Conservation (phyloP, 1,140 invertebrate genomes). For the Drosophila sp. region DNA sequence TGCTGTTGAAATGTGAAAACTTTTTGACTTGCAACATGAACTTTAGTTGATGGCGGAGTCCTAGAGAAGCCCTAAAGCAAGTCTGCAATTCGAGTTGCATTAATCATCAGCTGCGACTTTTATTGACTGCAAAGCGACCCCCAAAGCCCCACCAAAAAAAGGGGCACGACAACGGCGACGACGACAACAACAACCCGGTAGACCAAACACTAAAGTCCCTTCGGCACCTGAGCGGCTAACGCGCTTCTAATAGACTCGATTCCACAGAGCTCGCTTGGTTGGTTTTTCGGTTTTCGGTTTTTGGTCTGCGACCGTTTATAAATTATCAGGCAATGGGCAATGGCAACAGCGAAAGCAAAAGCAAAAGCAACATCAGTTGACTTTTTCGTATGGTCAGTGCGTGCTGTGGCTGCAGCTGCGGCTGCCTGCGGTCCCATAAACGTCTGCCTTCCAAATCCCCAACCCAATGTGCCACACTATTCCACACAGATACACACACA, state of each 20-base stretch:
- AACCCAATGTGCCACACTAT: background rate
- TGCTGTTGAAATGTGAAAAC: background rate
- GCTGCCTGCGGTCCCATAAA: conserved; percentile 35
- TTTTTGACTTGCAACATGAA: conserved; percentile 39
- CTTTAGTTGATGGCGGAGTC: conserved; percentile 56
- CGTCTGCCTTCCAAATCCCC: background rate
- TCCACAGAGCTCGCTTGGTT: conserved; percentile 53
- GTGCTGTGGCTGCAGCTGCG: conserved; percentile 31
- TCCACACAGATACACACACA: background rate
- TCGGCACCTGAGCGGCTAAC: conserved; percentile 54
- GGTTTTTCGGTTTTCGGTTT: conserved; percentile 32
- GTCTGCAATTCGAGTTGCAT: conserved; percentile 70
- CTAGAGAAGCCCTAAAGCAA: conserved; percentile 21
- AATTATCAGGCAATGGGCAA: conserved; percentile 64
- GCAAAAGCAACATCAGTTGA: conserved; percentile 32
- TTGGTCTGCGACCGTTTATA: conserved; percentile 54
- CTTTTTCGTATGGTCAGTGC: conserved; percentile 70
- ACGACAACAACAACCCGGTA: background rate
- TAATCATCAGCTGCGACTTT: conserved; percentile 75
- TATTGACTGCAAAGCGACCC: conserved; percentile 55
- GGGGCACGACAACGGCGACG: background rate
- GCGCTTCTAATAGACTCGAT: conserved; percentile 77
- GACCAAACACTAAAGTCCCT: conserved; percentile 7
- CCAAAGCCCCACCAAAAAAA: background rate
- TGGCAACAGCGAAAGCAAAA: background rate